Base-by-base conservation (phyloP, 2,888 invertebrate genomes). In the Plagodis pulveraria region DNA sequence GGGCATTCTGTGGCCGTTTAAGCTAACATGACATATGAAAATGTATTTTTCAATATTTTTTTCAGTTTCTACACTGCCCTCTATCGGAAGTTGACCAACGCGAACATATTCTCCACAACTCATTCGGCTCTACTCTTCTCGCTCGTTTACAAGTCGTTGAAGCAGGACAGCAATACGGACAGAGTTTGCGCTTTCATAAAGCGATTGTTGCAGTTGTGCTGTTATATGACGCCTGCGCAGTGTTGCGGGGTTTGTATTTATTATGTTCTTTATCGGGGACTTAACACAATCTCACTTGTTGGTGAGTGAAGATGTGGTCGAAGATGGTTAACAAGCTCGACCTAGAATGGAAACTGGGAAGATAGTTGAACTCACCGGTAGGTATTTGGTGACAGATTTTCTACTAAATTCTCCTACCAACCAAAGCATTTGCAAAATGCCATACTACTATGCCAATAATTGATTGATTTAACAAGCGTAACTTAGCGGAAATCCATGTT, bases 131-230 rank as follows among this genome's bases (percentile, higher is more conserved):
- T 98, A 66, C 95, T 99, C 69, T 93, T 99, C 67, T 98, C 98
- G 76, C 94, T 99, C 57, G 86, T 99, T 22, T 98, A 96, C 87
- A 96, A 97, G 81, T 96, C 98, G 44, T 89, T 99, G 73, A 95
- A 95, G 76, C 95, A 94, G 64, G 99, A 99, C 89, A 90, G 91
- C 6, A 95, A 96, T 69, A 80, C 94, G 0, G 84, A 94, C 5
- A 89, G 99, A 50, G 94, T 97, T 0, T 94, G 96, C 78, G 96
- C 98, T 0, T 98, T 99, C 80, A 86, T 98, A 0, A 99, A 99
- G 87, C 62, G 91, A 34, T 35, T 91, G 8, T 48, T 93, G 8
- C 94, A 96, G 84, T 75, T 96, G 50, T 91, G 95, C n/a, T 84
- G 95, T 12, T 95, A 95, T 70, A 95, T 95, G 78, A 94, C 95